Percentiles rank a stretch among this genome's conserved stretches.
Evolutionary conservation across 1,140 invertebrate genomes (phyloP).

Genomic region (Oryzaephilus surinamensis): DNA sequence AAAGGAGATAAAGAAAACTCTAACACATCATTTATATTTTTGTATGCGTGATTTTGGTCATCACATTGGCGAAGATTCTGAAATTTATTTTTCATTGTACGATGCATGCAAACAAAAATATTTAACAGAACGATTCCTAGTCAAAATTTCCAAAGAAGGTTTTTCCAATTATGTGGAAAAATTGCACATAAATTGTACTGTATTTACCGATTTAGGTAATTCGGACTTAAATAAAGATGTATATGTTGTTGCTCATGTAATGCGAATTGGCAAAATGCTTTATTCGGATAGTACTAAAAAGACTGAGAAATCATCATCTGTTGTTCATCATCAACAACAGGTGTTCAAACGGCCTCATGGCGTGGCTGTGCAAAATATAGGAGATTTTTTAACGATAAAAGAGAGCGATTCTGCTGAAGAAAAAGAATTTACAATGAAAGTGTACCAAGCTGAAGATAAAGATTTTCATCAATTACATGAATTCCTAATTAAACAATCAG

Average conservation of each 20-base stretch:
- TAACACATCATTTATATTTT: conserved; percentile 76
- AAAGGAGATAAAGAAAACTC: conserved; percentile 54
- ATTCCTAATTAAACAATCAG: conserved; percentile 68
- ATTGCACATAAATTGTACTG: conserved; percentile 75
- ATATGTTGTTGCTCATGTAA: conserved; percentile 78
- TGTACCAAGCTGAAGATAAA: conserved; percentile 81
- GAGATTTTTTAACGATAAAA: conserved; percentile 48
- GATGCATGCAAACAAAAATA: conserved; percentile 61
- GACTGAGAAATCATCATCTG: conserved; percentile 34
- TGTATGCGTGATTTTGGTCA: conserved; percentile 83
- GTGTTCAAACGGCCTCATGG: conserved; percentile 69
- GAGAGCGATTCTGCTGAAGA: conserved; percentile 53
- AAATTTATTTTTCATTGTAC: conserved; percentile 79
- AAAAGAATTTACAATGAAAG: conserved; percentile 52
- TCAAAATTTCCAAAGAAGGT: conserved; percentile 78
- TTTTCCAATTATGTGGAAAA: conserved; percentile 84
- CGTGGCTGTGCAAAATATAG: conserved; percentile 63
- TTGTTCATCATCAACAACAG: conserved; percentile 40
- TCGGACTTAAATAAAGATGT: conserved; percentile 72
- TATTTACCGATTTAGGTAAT: conserved; percentile 74
- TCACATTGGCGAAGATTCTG: conserved; percentile 75
- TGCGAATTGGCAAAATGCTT: conserved; percentile 77
- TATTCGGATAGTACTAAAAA: conserved; percentile 68
- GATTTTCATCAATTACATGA: conserved; percentile 85
- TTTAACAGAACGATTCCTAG: conserved; percentile 77